These are phyloP conservation scores for Okapia johnstoni DNA, from an alignment of 2,113 vertebrate species.

Conservation along the genomic window DNA sequence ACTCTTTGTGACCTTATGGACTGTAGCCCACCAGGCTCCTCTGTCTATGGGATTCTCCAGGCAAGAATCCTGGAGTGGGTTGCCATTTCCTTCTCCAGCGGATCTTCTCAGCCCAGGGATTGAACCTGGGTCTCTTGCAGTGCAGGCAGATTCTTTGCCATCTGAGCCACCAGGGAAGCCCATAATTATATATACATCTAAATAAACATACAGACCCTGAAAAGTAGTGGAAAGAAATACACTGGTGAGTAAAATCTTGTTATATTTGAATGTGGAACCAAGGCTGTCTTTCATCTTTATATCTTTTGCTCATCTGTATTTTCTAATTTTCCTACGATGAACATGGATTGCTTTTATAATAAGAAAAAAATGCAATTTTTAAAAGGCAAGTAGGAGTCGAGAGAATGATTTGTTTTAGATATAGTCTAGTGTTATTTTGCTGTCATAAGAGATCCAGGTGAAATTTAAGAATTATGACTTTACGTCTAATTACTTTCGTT, in stretches of 20 bases:
- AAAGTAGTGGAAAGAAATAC: not conserved
- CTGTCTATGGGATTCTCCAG: not conserved
- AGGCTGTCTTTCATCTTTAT: not conserved
- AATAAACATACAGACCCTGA: not conserved
- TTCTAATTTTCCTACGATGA: not conserved
- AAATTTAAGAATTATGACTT: slow-evolving; percentile 32
- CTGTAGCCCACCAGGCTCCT: not conserved
- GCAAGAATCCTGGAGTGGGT: not conserved
- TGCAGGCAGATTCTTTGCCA: not conserved
- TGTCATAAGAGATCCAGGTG: slow-evolving; percentile 9
- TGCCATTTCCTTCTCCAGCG: not conserved
- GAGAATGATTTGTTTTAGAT: slow-evolving; percentile 36
- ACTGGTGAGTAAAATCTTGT: not conserved
- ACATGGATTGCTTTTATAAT: slow-evolving; percentile 26
- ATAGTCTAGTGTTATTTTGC: not conserved
- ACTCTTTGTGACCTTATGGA: not conserved
- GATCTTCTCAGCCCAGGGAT: not conserved
- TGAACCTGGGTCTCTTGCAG: not conserved
- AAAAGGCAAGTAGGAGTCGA: not conserved
- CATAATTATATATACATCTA: not conserved
- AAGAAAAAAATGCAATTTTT: not conserved
- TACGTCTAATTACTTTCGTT: slow-evolving; percentile 16
- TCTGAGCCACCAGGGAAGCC: not conserved
- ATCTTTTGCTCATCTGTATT: slow-evolving; percentile 10
- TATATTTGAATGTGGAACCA: not conserved